A percentile compares a stretch with the other conserved stretches of the same genome.
Evolutionary conservation across 1,140 invertebrate species (phyloP).

Genomic region (Sycophila sp.): DNA sequence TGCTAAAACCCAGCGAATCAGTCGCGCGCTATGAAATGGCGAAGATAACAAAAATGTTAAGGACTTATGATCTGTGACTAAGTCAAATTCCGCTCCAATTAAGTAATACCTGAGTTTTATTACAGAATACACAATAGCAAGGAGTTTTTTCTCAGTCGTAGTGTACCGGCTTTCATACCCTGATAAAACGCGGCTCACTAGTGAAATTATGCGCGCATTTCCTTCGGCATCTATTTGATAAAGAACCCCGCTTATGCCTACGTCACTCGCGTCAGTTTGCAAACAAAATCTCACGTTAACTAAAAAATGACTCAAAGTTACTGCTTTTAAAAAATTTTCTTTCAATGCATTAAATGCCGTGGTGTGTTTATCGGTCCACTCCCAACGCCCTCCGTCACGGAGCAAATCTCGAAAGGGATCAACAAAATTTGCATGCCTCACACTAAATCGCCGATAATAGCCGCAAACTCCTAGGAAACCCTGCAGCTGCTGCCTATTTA

Average conservation of each 20-base stretch:
- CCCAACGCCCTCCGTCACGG: slow-evolving; percentile 31
- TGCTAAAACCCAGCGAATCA: slow-evolving; percentile 59
- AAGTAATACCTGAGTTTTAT: slow-evolving; percentile 50
- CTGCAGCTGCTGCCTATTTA: slow-evolving; percentile 39
- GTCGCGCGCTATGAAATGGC: slow-evolving; percentile 53
- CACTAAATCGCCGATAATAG: slow-evolving; percentile 39
- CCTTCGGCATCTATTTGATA: slow-evolving; percentile 36
- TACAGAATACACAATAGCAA: slow-evolving; percentile 50
- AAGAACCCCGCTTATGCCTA: slow-evolving; percentile 36
- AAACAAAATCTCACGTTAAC: slow-evolving; percentile 5
- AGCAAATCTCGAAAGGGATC: slow-evolving; percentile 38
- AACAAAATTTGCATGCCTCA: slow-evolving; percentile 28
- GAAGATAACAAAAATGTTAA: slow-evolving; percentile 58
- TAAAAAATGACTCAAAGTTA: slow-evolving; percentile 24
- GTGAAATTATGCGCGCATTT: slow-evolving; percentile 24
- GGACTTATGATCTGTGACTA: slow-evolving; percentile 64
- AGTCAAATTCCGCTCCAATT: slow-evolving; percentile 39
- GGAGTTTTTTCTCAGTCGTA: slow-evolving; percentile 53
- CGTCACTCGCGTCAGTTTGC: slow-evolving; percentile 38
- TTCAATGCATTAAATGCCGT: slow-evolving; percentile 34
- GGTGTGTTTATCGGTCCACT: slow-evolving; percentile 30
- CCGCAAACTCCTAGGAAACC: slow-evolving; percentile 37
- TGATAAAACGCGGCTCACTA: slow-evolving; percentile 38
- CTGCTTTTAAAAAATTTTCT: slow-evolving; percentile 28
- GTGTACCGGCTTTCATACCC: slow-evolving; percentile 41